Evolutionary conservation across 2,888 invertebrate species (phyloP).

Genomic region (Philonicus albiceps): DNA sequence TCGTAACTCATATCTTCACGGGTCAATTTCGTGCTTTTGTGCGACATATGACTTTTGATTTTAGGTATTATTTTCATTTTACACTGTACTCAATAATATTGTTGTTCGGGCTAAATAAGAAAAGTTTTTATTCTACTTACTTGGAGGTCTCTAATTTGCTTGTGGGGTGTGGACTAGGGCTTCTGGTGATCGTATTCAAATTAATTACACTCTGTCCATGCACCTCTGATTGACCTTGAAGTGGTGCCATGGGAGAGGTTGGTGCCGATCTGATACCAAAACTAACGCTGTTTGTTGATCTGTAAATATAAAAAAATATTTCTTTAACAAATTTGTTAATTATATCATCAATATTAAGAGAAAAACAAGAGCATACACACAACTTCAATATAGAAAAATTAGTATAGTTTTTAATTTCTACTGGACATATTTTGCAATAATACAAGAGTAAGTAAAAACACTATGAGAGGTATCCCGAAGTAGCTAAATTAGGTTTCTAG

Average conservation of each 20-base stretch:
- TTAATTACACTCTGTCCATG: conserved; percentile 54
- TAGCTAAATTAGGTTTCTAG: too few species aligned
- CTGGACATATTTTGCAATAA: too few species aligned
- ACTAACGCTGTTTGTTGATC: conserved; percentile 60
- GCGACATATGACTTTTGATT: not conserved
- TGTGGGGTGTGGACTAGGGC: conserved; percentile 52
- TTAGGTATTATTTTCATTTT: not conserved
- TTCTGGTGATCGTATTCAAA: conserved; percentile 54
- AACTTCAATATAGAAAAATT: too few species aligned
- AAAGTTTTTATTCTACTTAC: conserved; percentile 43
- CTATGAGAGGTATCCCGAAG: too few species aligned
- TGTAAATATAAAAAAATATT: conserved; percentile 50
- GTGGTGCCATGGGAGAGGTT: conserved; percentile 60
- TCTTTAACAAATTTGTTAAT: too few species aligned
- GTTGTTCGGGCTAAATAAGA: not conserved
- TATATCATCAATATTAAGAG: too few species aligned
- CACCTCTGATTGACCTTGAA: conserved; percentile 57
- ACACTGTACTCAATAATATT: not conserved
- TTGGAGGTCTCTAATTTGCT: conserved; percentile 49
- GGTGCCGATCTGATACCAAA: conserved; percentile 55
- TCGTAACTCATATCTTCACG: not conserved
- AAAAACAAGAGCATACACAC: too few species aligned
- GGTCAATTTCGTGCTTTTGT: not conserved
- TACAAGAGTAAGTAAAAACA: too few species aligned
- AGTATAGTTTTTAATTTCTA: too few species aligned